Base-by-base conservation (phyloP, 1,140 invertebrate genomes). In the Wasmannia auropunctata region DNA sequence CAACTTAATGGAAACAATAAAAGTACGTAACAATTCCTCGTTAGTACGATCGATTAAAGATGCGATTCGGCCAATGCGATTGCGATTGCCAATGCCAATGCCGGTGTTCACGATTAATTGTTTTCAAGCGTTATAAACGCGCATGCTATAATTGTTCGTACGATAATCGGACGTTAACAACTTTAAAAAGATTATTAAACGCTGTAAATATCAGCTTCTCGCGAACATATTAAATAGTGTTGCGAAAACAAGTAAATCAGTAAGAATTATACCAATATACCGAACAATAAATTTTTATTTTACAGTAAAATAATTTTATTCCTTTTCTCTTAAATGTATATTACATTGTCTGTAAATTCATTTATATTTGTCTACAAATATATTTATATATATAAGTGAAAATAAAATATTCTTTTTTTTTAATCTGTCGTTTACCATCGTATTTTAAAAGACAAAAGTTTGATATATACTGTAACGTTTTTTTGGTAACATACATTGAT, bases 1-100 rank as follows among this genome's bases (percentile, higher is more conserved):
- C n/a, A 46, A 74, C 40, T 83, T 83, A 83, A 83, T 83, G 34
- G 16, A 83, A 83, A 83, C 54, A 46, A 74, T 83, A 83, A 83
- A 74, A 74, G 37, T 60, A 31, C 79, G n/a, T 74, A 74, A 83
- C 79, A 83, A 83, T 83, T 83, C 28, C 37, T 83, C 67, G 79
- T 83, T 83, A 83, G n/a, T 5, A 54, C 67, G 28, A 74, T 72
- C 19, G 8, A 72, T 83, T 83, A 83, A 58, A 74, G 2, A 3
- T 14, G 28, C 25, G 67, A 56, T 81, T 56, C n/a, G 19, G 37
- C 19, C 49, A 22, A 31, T 58, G 37, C 37, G 22, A 81, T 81
- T 81, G 51, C 14, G 49, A 72, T 16, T 40, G 25, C 5, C 37
- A 11, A 67, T 43, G 22, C 34, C 0, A 65, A 65, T n/a, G n/a